Conservation (phyloP, 2,797 vertebrate species). For the Oreochromis grahami region DNA sequence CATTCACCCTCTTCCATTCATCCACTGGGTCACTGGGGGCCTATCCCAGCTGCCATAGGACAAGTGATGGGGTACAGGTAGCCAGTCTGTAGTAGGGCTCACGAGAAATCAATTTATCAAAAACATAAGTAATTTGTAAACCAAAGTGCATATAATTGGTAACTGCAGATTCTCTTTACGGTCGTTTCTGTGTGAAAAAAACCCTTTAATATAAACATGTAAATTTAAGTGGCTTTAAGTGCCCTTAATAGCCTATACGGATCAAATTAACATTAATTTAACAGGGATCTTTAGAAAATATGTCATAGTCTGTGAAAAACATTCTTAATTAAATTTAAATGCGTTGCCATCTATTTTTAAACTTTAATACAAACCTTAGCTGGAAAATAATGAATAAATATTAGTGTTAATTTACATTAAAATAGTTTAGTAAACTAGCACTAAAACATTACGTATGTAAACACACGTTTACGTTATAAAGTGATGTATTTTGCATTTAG, state of each 20-base stretch:
- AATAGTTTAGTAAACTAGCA: not conserved
- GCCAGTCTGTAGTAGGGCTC: not conserved
- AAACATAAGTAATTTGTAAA: not conserved
- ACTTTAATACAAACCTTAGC: not conserved
- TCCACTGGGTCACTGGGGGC: not conserved
- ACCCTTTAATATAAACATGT: not conserved
- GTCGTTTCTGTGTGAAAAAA: not conserved
- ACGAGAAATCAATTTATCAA: not conserved
- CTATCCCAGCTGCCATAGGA: not conserved
- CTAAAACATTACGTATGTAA: not conserved
- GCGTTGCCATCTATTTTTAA: not conserved
- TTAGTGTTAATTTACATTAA: not conserved
- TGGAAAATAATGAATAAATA: not conserved
- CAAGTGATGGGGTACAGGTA: not conserved
- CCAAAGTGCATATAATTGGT: not conserved
- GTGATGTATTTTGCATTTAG: not conserved
- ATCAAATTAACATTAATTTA: not conserved
- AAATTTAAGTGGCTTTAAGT: not conserved
- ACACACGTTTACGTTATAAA: not conserved
- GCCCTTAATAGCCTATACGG: not conserved
- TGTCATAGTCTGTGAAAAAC: not conserved
- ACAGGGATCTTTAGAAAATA: not conserved
- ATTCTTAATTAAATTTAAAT: not conserved
- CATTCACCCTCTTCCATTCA: not conserved
- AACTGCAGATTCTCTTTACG: not conserved